Conservation (phyloP, 2,113 vertebrate species). For the Empidonax alnorum region DNA sequence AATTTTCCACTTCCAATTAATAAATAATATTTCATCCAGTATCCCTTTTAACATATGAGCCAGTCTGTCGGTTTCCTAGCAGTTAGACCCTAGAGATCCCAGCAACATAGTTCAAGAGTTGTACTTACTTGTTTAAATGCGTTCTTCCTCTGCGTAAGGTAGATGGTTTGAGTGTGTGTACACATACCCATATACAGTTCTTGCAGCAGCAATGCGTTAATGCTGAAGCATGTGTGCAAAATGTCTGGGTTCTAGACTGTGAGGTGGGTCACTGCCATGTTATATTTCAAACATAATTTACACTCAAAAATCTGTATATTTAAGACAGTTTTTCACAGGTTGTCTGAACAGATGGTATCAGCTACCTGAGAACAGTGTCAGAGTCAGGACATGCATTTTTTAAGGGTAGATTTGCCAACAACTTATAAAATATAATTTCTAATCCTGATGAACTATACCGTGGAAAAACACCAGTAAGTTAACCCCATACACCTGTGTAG, state of each 20-base stretch:
- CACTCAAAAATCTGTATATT: neutral
- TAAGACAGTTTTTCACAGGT: neutral
- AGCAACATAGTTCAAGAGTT: neutral
- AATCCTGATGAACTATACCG: neutral
- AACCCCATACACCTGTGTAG: neutral
- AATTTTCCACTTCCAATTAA: constrained; percentile 11
- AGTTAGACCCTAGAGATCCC: neutral
- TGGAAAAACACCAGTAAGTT: neutral
- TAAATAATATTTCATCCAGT: neutral
- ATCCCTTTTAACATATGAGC: neutral
- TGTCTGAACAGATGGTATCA: neutral
- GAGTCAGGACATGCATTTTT: neutral
- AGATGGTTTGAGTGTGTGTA: neutral
- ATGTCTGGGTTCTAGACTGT: neutral
- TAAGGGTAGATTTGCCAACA: neutral
- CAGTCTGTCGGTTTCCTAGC: neutral
- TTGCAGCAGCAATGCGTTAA: neutral
- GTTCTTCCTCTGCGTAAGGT: neutral
- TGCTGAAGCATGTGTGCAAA: neutral
- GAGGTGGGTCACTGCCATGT: neutral
- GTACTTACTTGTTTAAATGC: neutral
- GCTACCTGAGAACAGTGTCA: neutral
- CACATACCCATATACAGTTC: neutral
- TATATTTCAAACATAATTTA: neutral
- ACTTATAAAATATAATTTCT: neutral